Conservation (phyloP, 2,797 vertebrate species). For the Danio choprae region DNA sequence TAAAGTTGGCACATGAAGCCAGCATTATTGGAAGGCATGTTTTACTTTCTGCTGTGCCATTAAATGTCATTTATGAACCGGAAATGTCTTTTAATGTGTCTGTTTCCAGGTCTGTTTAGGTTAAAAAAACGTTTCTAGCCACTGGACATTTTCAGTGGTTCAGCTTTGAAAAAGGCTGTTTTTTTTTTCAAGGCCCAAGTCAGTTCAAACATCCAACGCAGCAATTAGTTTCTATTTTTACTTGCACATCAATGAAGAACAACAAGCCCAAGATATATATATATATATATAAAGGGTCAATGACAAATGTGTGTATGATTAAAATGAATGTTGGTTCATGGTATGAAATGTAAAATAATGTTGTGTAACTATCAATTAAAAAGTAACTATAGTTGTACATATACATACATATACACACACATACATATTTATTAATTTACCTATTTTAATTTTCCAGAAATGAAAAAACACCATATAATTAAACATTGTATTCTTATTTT, state of each 20-base stretch:
- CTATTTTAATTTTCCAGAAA: too few species aligned
- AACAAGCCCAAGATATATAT: slow-evolving; percentile 46
- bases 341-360: not conserved
- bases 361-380: not conserved
- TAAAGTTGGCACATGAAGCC: not conserved
- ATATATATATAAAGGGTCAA: slow-evolving; percentile 2
- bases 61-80: slow-evolving; percentile 25
- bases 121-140: slow-evolving; percentile 26
- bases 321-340: not conserved
- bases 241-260: slow-evolving; percentile 23
- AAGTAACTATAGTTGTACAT: not conserved
- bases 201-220: slow-evolving; percentile 68
- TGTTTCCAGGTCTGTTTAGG: slow-evolving; percentile 14
- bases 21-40: not conserved
- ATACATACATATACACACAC: not conserved
- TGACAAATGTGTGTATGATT: not conserved
- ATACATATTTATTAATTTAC: too few species aligned
- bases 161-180: slow-evolving; percentile 12
- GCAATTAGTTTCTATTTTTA: slow-evolving; percentile 72
- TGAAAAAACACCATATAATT: too few species aligned
- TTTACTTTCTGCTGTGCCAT: slow-evolving; percentile 13
- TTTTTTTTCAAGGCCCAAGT: slow-evolving; percentile 61
- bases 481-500: too few species aligned
- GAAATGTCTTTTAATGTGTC: slow-evolving; percentile 33
- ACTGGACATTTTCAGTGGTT: slow-evolving; percentile 4